Base-by-base conservation (phyloP, 2,113 vertebrate species). In the Ivindomyrus marchei region DNA sequence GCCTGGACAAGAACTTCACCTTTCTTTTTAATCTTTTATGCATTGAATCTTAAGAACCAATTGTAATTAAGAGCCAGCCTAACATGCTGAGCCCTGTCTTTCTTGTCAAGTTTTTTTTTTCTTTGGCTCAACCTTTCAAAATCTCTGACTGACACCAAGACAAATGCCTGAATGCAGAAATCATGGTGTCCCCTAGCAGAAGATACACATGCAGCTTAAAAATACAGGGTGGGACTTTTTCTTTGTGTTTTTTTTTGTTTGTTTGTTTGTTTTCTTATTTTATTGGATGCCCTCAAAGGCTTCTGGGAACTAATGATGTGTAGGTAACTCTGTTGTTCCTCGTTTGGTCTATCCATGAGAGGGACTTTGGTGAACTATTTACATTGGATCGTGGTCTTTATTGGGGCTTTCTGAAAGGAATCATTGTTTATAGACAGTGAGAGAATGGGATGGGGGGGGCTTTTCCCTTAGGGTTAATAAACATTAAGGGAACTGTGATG, bases 321-420 rank as follows among this genome's bases (percentile, higher is more conserved):
- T 92, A 94, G 93, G 94, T 95, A 93, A 94, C 93, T 89, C 93
- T 91, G 93, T 93, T 95, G 94, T 95, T 93, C 92, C 90, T 93
- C 74, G 83, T 89, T 91, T 88, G 90, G 49, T 90, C 89, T 92
- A 10, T 53, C 85, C 11, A 88, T 89, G 77, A 92, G 90, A 83
- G 90, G 88, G 84, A 91, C 90, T 91, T 93, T 94, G 90, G 93
- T 90, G 87, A 90, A 94, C 94, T 95, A 92, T 93, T 94, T 94
- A 95, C 94, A 94, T 93, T 92, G 88, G 91, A 58, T 90, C 92
- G 36, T 90, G 89, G 92, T 90, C 89, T 91, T 93, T 92, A 87
- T 74, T 56, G 91, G 92, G 62, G 91, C 89, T 52, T 88, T 90
- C 90, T 91, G 93, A 95, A 94, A 93, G 91, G 89, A 90, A 89